Base-by-base conservation (phyloP, 1,140 invertebrate genomes). In the Brachionus asplanchnoidis region DNA sequence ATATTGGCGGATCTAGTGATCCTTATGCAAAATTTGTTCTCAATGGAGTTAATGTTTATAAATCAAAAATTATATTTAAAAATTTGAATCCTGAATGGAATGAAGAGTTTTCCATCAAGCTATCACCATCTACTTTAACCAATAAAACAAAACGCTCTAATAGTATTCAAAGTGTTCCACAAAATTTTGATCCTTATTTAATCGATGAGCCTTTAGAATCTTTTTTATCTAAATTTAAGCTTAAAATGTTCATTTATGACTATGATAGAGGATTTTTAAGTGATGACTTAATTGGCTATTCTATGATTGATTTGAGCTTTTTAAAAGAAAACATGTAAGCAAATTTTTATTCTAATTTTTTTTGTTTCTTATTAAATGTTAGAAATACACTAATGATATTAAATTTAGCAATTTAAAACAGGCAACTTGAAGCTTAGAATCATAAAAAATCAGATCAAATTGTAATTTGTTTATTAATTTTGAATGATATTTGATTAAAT, bases 211-310 rank as follows among this genome's bases (percentile, higher is more conserved):
- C 91, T 96, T 95, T 95, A 87, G 92, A 94, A 87, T 93, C 94
- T 7, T 91, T 98, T 46, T 92, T 93, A 84, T 92, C 98, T 82
- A 96, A 97, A 92, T 77, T 85, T 68, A 65, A 60, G n/a, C 65
- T 66, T 6, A 84, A 65, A 66, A 85, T 46, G 85, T 60, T 68
- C 87, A 95, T 98, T 17, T 99, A 95, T 89, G 97, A 99, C 91
- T 97, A 97, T 89, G 97, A 99, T 88, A 97, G 96, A 93, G 97
- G 96, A 36, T 92, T 97, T 68, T 80, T 80, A 28, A 88, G 95
- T 90, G 97, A 99, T 90, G 97, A 99, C 91, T 97, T 97, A 88
- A 98, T 99, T 95, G 97, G 97, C 12, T 92, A 93, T 73, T 94
- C 95, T 3, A 92, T 92, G 68, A 89, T 99, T 85, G 95, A 97